Conservation (phyloP, 2,888 invertebrate species). For the Anthophora plumipes region DNA sequence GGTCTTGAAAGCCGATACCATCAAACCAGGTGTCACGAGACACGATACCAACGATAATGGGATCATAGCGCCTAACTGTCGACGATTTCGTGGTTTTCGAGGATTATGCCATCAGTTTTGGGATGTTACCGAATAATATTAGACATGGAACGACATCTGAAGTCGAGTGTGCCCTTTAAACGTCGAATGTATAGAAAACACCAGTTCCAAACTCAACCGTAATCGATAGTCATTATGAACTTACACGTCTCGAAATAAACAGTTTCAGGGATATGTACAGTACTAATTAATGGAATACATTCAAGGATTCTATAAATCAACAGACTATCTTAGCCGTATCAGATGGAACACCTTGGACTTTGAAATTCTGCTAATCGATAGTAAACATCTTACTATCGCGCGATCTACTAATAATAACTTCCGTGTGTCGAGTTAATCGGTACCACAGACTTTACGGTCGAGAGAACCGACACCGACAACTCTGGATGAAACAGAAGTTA, state of each 20-base stretch:
- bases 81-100: slow-evolving; percentile 23
- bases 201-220: not conserved
- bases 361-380: not conserved
- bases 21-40: slow-evolving; percentile 27
- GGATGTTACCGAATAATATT: not conserved
- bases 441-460: slow-evolving; percentile 10
- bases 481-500: slow-evolving; percentile 10
- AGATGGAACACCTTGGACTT: not conserved
- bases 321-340: not conserved
- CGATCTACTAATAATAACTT: not conserved
- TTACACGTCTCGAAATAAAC: not conserved
- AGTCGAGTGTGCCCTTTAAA: not conserved
- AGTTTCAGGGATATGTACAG: not conserved
- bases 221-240: not conserved
- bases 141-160: not conserved
- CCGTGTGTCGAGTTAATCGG: slow-evolving; percentile 8
- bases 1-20: slow-evolving; percentile 31
- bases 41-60: slow-evolving; percentile 22
- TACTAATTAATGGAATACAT: not conserved
- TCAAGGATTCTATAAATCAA: not conserved
- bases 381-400: not conserved
- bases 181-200: not conserved
- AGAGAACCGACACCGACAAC: not conserved
- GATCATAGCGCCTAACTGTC: slow-evolving; percentile 6
- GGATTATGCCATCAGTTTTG: not conserved